phyloP scores from a whole-genome alignment of 2,797 vertebrate genomes.

The Lophotriccus pileatus region DNA sequence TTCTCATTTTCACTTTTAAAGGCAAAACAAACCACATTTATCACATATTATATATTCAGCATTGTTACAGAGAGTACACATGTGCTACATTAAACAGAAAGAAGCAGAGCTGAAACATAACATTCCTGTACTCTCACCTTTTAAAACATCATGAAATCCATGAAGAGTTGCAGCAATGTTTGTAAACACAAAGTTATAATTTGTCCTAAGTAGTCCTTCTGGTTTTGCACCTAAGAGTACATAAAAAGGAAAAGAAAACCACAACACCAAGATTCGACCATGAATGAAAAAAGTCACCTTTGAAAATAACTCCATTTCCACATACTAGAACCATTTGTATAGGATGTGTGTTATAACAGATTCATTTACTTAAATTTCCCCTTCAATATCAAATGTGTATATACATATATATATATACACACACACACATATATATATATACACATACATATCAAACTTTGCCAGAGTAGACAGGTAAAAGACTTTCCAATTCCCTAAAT shows the following conservation, averaged over 20 bases:
- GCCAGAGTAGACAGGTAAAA: not conserved
- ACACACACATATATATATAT: too few relatives aligned
- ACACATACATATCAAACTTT: not conserved
- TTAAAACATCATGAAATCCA: slow-evolving; percentile 86
- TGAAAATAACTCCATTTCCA: not conserved
- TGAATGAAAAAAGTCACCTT: not conserved
- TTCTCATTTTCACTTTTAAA: not conserved
- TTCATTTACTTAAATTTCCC: not conserved
- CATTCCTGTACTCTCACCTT: slow-evolving; percentile 77
- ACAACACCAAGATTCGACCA: not conserved
- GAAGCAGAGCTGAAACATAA: not conserved
- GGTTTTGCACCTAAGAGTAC: slow-evolving; percentile 83
- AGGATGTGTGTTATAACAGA: not conserved
- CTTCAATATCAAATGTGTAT: not conserved
- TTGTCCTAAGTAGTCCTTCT: slow-evolving; percentile 86
- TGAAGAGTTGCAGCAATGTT: slow-evolving; percentile 88
- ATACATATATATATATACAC: not conserved
- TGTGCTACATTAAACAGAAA: not conserved
- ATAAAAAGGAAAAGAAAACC: not conserved
- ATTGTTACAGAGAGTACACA: fast-evolving
- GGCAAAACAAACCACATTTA: not conserved
- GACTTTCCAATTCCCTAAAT: not conserved
- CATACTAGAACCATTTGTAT: not conserved
- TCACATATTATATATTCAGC: not conserved
- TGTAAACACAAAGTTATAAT: slow-evolving; percentile 87